phyloP scores from a whole-genome alignment of 1,140 invertebrate species.

The Drosophila murphyi region DNA sequence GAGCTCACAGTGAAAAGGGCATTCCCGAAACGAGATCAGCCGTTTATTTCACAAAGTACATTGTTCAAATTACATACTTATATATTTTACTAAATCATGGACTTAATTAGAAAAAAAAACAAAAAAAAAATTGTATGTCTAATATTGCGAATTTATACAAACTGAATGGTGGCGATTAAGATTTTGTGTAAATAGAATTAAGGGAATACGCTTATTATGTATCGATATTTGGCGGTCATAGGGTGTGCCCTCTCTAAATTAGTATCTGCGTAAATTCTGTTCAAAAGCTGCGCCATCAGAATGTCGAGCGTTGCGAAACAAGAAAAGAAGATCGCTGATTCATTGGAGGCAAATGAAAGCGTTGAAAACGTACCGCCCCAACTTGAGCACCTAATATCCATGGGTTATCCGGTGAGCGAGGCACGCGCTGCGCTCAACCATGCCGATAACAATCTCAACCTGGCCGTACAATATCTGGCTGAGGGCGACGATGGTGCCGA shows the following conservation, averaged over 20 bases:
- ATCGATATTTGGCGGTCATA: neutral
- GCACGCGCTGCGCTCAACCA: slow-evolving; percentile 44
- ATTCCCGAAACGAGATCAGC: neutral
- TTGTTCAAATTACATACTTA: too few relatives aligned
- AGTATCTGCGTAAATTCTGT: neutral
- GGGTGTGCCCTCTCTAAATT: neutral
- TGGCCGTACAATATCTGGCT: slow-evolving; percentile 63
- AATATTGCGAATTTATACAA: too few relatives aligned
- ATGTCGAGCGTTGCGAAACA: slow-evolving; percentile 5
- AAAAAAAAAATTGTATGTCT: neutral
- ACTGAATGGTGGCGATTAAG: too few relatives aligned
- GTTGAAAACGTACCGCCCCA: slow-evolving; percentile 15
- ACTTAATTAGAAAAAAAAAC: too few relatives aligned
- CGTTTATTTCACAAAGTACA: neutral
- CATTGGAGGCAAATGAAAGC: slow-evolving; percentile 29
- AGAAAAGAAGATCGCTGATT: neutral
- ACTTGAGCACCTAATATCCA: slow-evolving; percentile 45
- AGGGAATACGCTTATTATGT: neutral
- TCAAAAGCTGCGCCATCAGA: slow-evolving; percentile 8
- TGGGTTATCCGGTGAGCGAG: slow-evolving; percentile 66
- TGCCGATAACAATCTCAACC: slow-evolving; percentile 62
- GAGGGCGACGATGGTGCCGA: slow-evolving; percentile 35
- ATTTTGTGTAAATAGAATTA: too few relatives aligned
- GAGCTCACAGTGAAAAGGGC: neutral
- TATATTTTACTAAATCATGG: too few relatives aligned